These are phyloP conservation scores for Oxyura jamaicensis DNA, from an alignment of 2,113 vertebrate species.

Conservation along the genomic window DNA sequence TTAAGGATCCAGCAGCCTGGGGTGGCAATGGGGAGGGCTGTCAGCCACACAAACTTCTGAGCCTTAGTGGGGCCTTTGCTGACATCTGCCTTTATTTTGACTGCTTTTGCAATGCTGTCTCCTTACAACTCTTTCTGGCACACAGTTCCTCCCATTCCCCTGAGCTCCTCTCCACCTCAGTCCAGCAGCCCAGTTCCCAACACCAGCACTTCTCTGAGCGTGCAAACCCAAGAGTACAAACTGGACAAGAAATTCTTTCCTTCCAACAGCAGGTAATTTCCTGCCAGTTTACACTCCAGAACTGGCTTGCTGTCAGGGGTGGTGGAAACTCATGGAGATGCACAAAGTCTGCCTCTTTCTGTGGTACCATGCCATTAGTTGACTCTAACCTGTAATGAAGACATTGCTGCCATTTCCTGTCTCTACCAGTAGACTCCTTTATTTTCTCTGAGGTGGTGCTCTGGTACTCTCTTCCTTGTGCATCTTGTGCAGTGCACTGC, in stretches of 20 bases:
- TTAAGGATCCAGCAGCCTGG: background rate
- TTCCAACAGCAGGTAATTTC: background rate
- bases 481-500: background rate
- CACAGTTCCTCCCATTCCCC: fast-evolving
- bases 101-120: background rate
- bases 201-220: background rate
- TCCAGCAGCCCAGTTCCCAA: background rate
- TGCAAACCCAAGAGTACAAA: background rate
- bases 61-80: background rate
- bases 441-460: background rate
- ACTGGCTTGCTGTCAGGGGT: background rate
- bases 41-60: background rate
- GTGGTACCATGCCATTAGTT: background rate
- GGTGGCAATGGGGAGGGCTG: background rate
- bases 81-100: background rate
- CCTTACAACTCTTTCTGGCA: background rate
- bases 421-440: background rate
- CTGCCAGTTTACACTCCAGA: background rate
- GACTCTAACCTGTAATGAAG: background rate
- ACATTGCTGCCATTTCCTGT: background rate
- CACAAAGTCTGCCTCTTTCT: background rate
- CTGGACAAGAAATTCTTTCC: background rate
- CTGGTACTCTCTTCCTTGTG: background rate
- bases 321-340: background rate
- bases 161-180: background rate